phyloP scores from a whole-genome alignment of 2,113 vertebrate genomes.

The Lucifuga dentata region DNA sequence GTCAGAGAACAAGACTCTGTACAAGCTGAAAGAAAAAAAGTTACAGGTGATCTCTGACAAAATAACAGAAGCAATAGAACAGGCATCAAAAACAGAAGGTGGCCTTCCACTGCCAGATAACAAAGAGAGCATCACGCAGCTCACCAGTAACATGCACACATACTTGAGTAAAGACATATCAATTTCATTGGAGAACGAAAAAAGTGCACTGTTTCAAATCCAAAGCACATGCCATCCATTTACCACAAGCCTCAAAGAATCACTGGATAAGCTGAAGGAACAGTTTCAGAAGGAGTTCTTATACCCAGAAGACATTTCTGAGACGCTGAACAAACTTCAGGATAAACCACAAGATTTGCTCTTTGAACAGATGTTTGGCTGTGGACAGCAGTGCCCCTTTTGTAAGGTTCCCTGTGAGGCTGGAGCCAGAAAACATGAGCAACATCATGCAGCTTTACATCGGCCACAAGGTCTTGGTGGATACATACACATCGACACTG shows the following conservation, averaged over 20 bases:
- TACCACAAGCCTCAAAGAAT: slow-evolving; percentile 18
- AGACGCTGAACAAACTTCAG: slow-evolving; percentile 38
- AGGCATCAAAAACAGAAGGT: not conserved
- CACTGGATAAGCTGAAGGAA: slow-evolving; percentile 9
- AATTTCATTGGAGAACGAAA: slow-evolving; percentile 36
- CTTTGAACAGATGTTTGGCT: slow-evolving; percentile 72
- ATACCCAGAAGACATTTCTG: slow-evolving; percentile 3
- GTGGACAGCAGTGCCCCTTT: slow-evolving; percentile 80
- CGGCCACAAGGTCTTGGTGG: slow-evolving; percentile 52
- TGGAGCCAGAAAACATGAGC: slow-evolving; percentile 56
- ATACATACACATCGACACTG: fast-evolving
- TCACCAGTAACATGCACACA: slow-evolving; percentile 36
- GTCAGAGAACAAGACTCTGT: slow-evolving; percentile 6
- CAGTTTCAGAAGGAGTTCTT: slow-evolving; percentile 35
- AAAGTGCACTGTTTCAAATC: slow-evolving; percentile 43
- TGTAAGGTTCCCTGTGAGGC: slow-evolving; percentile 81
- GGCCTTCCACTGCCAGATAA: slow-evolving; percentile 23
- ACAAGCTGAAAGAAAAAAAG: slow-evolving; percentile 22
- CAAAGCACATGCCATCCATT: slow-evolving; percentile 28
- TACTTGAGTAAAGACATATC: slow-evolving; percentile 41
- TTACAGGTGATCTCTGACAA: slow-evolving; percentile 24
- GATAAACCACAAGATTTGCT: slow-evolving; percentile 69
- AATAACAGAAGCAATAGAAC: slow-evolving; percentile 8
- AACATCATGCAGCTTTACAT: slow-evolving; percentile 65
- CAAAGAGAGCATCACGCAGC: slow-evolving; percentile 19